Base-by-base conservation (phyloP, 2,797 vertebrate genomes). In the Etheostoma nigrum region DNA sequence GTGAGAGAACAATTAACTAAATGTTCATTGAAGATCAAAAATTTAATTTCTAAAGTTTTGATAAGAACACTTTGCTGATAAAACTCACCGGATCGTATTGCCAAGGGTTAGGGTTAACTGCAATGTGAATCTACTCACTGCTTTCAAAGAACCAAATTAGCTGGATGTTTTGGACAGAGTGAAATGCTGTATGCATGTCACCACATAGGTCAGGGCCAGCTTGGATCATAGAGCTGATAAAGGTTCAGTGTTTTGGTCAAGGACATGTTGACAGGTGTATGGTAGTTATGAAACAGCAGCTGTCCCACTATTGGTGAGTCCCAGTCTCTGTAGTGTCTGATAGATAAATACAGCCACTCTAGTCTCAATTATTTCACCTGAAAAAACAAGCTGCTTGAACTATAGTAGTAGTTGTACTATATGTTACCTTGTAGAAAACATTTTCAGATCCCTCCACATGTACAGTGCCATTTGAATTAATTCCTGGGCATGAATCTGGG, bases 241-340 rank as follows among this genome's bases (percentile, higher is more conserved):
- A 67, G 6, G 40, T 60, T 59, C 49, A 49, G 44, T 16, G n/a
- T 61, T 67, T 47, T 33, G 21, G 14, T 61, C 55, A 66, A 74
- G 72, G 81, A 67, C 81, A 49, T 40, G 72, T 52, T 70, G 52
- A 71, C 74, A 73, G 71, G 64, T 64, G 65, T 25, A 62, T 23
- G 30, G 25, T 10, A 48, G 70, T 64, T 72, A 51, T 54, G 53
- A 63, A 74, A 52, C 25, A n/a, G 47, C 18, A 4, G 19, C 6
- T 36, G 59, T 30, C 45, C 60, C 72, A 19, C 42, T 74, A 5
- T 67, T 51, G 65, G 42, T n/a, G 25, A 65, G 53, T 69, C 49
- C 19, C 11, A 61, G 53, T 44, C 30, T 40, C 23, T 51, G 4
- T 27, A 23, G 16, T 55, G 63, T 66, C 48, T 60, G n/a, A 27